Evolutionary conservation across 2,888 invertebrate species (phyloP).

Genomic region (Apamea anceps): DNA sequence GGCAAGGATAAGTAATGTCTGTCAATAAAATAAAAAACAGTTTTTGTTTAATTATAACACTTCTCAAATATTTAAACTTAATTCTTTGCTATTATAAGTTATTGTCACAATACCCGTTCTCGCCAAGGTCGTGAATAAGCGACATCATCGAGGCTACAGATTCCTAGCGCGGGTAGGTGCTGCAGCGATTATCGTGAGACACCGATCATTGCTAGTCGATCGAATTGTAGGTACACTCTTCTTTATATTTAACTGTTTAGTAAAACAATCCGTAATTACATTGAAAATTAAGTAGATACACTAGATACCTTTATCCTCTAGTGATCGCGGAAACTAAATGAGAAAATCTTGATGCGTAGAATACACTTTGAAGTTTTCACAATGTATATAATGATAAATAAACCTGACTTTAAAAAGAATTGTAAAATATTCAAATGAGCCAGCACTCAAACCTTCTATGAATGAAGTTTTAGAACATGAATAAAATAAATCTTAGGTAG

Average conservation of each 20-base stretch:
- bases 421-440: conserved; percentile 29
- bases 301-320: background rate
- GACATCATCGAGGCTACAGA: conserved; percentile 53
- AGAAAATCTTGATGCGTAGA: background rate
- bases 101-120: conserved; percentile 45
- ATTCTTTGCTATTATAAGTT: conserved; percentile 20
- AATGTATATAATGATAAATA: background rate
- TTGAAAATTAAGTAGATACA: background rate
- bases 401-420: background rate
- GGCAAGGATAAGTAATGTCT: conserved; percentile 49
- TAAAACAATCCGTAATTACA: conserved; percentile 10
- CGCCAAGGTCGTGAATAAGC: conserved; percentile 53
- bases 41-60: conserved; percentile 50
- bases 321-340: background rate
- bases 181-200: conserved; percentile 50
- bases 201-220: conserved; percentile 48
- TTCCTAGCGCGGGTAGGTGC: conserved; percentile 43
- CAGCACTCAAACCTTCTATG: conserved; percentile 13
- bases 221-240: conserved; percentile 28
- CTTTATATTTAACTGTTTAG: conserved; percentile 19
- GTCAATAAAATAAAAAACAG: conserved; percentile 28
- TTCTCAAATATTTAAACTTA: conserved; percentile 17
- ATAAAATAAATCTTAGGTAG: conserved; percentile 32
- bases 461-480: conserved; percentile 34
- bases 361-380: background rate